Conservation (phyloP, 2,797 vertebrate species). For the Oreochromis mossambicus region DNA sequence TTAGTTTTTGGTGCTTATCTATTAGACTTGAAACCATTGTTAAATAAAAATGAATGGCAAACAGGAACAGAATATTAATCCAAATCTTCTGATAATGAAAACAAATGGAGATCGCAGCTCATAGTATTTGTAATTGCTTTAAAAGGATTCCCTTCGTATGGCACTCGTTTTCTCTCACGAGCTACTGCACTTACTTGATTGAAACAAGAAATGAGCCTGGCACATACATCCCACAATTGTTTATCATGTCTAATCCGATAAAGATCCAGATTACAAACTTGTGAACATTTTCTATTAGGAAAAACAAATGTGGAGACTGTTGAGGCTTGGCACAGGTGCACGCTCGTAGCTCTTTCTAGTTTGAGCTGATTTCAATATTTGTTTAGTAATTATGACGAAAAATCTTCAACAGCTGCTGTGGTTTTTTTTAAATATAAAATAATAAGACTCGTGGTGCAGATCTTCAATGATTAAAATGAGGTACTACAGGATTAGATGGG, state of each 20-base stretch:
- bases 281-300: background rate
- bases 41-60: background rate
- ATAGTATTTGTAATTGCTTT: background rate
- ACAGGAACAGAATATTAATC: background rate
- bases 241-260: background rate
- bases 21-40: background rate
- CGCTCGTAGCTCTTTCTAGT: background rate
- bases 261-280: background rate
- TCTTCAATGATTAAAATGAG: constrained; percentile 16
- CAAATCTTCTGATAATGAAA: background rate
- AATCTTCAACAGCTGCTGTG: constrained; percentile 26
- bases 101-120: background rate
- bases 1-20: background rate
- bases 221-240: background rate
- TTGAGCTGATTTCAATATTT: constrained; percentile 28
- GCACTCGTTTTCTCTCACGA: background rate
- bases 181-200: background rate
- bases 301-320: background rate
- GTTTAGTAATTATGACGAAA: constrained; percentile 22
- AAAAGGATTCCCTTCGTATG: background rate
- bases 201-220: background rate
- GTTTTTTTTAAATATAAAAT: constrained; percentile 6
- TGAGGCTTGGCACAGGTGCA: background rate
- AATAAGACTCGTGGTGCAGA: background rate
- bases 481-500: constrained; percentile 9